These are phyloP conservation scores for Pseudorasbora parva DNA, from an alignment of 2,113 vertebrate species.

Conservation along the genomic window DNA sequence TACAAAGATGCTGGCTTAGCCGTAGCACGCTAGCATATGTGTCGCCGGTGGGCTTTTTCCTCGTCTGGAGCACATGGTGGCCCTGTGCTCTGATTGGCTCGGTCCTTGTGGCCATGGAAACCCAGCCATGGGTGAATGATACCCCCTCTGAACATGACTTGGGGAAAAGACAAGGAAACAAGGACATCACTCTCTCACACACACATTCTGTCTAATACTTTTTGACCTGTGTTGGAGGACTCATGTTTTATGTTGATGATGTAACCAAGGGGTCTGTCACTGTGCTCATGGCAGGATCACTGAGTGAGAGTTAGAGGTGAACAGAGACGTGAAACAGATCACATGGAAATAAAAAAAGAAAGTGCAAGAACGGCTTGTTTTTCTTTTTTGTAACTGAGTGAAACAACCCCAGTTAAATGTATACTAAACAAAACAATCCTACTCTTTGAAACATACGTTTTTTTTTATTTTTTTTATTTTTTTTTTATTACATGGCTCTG, in stretches of 20 bases:
- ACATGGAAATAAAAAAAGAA: background rate
- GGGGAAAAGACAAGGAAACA: slow-evolving; percentile 61
- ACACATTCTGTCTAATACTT: slow-evolving; percentile 28
- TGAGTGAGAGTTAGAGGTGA: slow-evolving; percentile 42
- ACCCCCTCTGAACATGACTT: slow-evolving; percentile 72
- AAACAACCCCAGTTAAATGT: background rate
- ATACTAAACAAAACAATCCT: background rate
- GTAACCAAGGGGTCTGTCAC: slow-evolving; percentile 45
- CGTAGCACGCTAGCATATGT: slow-evolving; percentile 70
- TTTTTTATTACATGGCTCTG: no score
- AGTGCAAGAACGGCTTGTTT: background rate
- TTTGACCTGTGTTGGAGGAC: slow-evolving; percentile 43
- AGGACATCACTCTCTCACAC: slow-evolving; percentile 45
- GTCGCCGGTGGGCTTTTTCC: slow-evolving; percentile 63
- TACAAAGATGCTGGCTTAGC: slow-evolving; percentile 64
- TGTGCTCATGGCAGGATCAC: slow-evolving; percentile 36
- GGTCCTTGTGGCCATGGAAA: slow-evolving; percentile 70
- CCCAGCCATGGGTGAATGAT: slow-evolving; percentile 76
- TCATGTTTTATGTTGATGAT: slow-evolving; percentile 44
- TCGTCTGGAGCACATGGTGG: slow-evolving; percentile 66
- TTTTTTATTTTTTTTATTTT: background rate
- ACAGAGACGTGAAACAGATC: slow-evolving; percentile 15
- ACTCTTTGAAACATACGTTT: background rate
- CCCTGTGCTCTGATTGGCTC: slow-evolving; percentile 65
- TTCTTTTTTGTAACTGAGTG: background rate